Conservation (phyloP, 2,797 vertebrate genomes). For the Sebastes diaconus region DNA sequence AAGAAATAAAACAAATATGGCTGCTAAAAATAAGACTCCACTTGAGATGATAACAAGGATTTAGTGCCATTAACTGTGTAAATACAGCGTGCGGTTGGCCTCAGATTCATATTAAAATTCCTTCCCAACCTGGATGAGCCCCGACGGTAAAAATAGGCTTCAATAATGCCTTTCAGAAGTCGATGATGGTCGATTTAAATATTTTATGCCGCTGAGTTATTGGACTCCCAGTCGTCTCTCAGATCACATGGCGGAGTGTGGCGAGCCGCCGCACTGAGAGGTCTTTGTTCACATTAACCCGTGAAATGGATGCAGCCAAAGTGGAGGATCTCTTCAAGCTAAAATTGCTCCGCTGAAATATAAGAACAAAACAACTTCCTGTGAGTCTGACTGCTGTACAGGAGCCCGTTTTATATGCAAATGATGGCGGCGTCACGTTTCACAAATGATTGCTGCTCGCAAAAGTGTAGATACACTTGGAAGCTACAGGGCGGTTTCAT, state of each 20-base stretch:
- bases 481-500: not conserved
- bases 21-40: constrained; percentile 76
- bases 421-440: not conserved
- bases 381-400: not conserved
- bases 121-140: constrained; percentile 54
- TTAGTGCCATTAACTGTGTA: constrained; percentile 74
- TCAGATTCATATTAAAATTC: constrained; percentile 64
- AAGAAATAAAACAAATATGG: constrained; percentile 76
- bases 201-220: constrained; percentile 66
- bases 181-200: constrained; percentile 61
- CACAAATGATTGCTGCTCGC: not conserved
- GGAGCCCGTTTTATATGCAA: not conserved
- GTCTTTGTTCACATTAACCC: constrained; percentile 61
- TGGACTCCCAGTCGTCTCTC: constrained; percentile 34
- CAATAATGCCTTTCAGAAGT: constrained; percentile 49
- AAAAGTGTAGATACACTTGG: not conserved
- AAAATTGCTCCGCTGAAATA: constrained; percentile 18
- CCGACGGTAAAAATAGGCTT: constrained; percentile 38
- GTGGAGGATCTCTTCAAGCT: constrained; percentile 21
- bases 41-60: constrained; percentile 77
- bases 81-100: constrained; percentile 63
- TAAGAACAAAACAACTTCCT: constrained; percentile 7
- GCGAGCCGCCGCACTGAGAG: constrained; percentile 35
- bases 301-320: constrained; percentile 34
- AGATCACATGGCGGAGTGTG: constrained; percentile 49